These are phyloP conservation scores for Drosophila simulans DNA, from an alignment of 1,140 invertebrate species.

Conservation along the genomic window DNA sequence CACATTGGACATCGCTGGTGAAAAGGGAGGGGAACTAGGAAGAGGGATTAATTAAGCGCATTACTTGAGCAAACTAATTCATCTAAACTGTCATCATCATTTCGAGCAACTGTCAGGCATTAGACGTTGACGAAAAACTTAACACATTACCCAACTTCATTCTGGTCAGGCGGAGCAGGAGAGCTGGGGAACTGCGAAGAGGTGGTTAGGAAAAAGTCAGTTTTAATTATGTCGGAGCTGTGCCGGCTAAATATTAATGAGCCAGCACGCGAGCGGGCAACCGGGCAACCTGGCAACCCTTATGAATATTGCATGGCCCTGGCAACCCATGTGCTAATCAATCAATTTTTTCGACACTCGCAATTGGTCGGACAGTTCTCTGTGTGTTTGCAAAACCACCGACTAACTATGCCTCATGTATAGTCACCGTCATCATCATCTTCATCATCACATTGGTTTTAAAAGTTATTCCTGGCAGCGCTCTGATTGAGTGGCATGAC, in stretches of 20 bases:
- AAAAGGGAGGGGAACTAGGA: neutral
- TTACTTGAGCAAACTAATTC: constrained; percentile 78
- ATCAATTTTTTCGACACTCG: constrained; percentile 65
- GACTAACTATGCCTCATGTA: constrained; percentile 43
- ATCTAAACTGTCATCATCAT: constrained; percentile 83
- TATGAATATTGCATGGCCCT: constrained; percentile 72
- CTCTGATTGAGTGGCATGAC: constrained; percentile 73
- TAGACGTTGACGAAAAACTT: constrained; percentile 80
- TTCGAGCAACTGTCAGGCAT: constrained; percentile 79
- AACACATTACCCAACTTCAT: constrained; percentile 70
- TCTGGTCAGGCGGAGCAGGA: neutral
- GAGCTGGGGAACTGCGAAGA: neutral
- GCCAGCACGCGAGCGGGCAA: constrained; percentile 45
- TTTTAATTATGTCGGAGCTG: constrained; percentile 73
- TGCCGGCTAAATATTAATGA: constrained; percentile 72
- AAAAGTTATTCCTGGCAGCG: constrained; percentile 50
- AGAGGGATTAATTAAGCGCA: constrained; percentile 74
- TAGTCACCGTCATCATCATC: constrained; percentile 13
- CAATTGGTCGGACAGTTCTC: constrained; percentile 49
- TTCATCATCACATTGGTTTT: constrained; percentile 46
- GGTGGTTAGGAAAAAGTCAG: constrained; percentile 63
- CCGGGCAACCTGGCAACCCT: constrained; percentile 56
- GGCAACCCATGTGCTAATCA: constrained; percentile 63
- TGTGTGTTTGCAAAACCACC: constrained; percentile 58
- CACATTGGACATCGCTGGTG: neutral